Evolutionary conservation across 1,140 invertebrate genomes (phyloP), one percentile per base, ranked within the genome.

Genomic region (Macrobrachium nipponense): DNA sequence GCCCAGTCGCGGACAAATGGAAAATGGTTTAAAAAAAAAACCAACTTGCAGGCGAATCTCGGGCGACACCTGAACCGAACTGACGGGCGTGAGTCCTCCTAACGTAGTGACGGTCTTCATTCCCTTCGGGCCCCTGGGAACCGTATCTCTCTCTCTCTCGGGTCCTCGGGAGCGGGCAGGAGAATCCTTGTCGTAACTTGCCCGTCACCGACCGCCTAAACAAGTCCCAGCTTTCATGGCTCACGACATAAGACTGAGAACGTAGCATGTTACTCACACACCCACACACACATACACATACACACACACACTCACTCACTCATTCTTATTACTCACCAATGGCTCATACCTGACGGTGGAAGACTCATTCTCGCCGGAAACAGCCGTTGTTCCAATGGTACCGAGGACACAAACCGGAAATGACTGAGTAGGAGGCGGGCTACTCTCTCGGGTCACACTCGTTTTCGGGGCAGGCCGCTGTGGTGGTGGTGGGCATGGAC

Each of bases 301-400:
- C 70, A 79, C 83, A 79, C 76, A 86, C 83, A 20, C 83, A 72
- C 83, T 51, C 83, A 79, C 83, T 68, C 83, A 86, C 83, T 86
- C 83, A 86, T 86, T 77, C 83, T 79, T 60, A 86, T 86, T 86
- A 86, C 83, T 86, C 83, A 86, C 77, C 77, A 86, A 79, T 86
- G 83, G 76, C 83, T 86, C 83, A 86, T 66, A 86, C 83, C 83
- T 86, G 83, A 79, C 27, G 61, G 44, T 59, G 61, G 72, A 73
- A 51, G 83, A 79, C 83, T 86, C 76, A 86, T 58, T 86, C 27
- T 36, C 83, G 60, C 83, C 83, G 83, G 83, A 86, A 86, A 86
- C 83, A 86, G 83, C 83, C 64, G 76, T 58, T 78, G 83, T 66
- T 79, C 76, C 79, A 73, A 51, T 79, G 66, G 79, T 43, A 76